Base-by-base conservation (phyloP, 2,888 invertebrate species). In the Mimumesa dahlbomi region DNA sequence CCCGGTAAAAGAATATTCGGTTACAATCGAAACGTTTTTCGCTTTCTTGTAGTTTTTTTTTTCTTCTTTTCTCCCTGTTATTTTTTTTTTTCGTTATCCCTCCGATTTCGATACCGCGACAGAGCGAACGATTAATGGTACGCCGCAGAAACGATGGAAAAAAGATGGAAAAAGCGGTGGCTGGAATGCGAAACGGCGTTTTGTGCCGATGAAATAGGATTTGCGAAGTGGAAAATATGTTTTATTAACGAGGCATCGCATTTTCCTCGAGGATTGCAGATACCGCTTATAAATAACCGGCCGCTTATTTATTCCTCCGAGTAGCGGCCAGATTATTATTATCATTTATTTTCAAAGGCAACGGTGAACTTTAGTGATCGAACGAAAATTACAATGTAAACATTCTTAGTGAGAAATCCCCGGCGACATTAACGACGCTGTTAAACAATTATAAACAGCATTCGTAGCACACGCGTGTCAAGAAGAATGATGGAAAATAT, bases 1-100 rank as follows among this genome's bases (percentile, higher is more conserved):
- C 29, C 52, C 46, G 46, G 64, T 34, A 38, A 16, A 36, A 25
- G 16, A 13, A 22, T 18, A 25, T 1, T 13, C 29, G 22, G 18
- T 43, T 9, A 13, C n/a, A n/a, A n/a, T 43, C 6, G 34, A 14
- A 0, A n/a, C n/a, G n/a, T n/a, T n/a, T n/a, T n/a, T n/a, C n/a
- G n/a, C n/a, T n/a, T n/a, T n/a, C n/a, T n/a, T n/a, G n/a, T n/a
- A n/a, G n/a, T n/a, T n/a, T n/a, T n/a, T n/a, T n/a, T n/a, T n/a
- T n/a, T n/a, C n/a, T n/a, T n/a, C n/a, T n/a, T n/a, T n/a, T n/a
- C n/a, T n/a, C n/a, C n/a, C n/a, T n/a, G n/a, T n/a, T n/a, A n/a
- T n/a, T n/a, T n/a, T n/a, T 34, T 19, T 49, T 14, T 58, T 18
- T 13, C 2, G 5, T 1, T 9, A n/a, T 11, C 11, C n/a, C n/a